These are phyloP conservation scores for Oxygymnocypris stewartii DNA, from an alignment of 2,113 vertebrate species.

Conservation along the genomic window DNA sequence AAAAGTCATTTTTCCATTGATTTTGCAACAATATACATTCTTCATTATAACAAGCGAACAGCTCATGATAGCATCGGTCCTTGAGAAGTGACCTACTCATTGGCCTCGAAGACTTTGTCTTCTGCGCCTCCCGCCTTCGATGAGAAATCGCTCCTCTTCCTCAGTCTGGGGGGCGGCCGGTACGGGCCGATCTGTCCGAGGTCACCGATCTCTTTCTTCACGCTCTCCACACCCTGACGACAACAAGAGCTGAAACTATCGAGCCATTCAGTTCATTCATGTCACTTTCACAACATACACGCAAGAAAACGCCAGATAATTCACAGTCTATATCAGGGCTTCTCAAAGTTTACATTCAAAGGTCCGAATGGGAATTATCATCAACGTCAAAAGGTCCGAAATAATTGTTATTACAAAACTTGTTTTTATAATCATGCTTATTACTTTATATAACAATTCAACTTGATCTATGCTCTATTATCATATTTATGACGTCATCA, in stretches of 20 bases:
- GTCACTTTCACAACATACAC: background rate
- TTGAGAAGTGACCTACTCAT: slow-evolving; percentile 79
- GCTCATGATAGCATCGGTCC: too few relatives aligned
- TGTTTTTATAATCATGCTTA: too few relatives aligned
- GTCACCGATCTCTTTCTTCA: slow-evolving; percentile 91
- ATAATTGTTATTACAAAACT: too few relatives aligned
- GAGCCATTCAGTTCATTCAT: background rate
- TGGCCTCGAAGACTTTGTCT: slow-evolving; percentile 84
- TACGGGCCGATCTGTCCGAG: slow-evolving; percentile 87
- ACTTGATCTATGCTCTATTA: too few relatives aligned
- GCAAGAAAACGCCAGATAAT: background rate
- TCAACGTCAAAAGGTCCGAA: too few relatives aligned
- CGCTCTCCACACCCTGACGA: slow-evolving; percentile 85
- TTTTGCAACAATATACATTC: background rate
- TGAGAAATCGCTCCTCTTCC: slow-evolving; percentile 89
- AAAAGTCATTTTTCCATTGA: too few relatives aligned
- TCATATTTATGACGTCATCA: too few relatives aligned
- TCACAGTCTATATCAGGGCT: too few relatives aligned
- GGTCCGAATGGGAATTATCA: too few relatives aligned
- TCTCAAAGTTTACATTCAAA: too few relatives aligned
- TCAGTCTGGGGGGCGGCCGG: slow-evolving; percentile 80
- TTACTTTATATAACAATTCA: too few relatives aligned
- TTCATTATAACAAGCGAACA: too few relatives aligned
- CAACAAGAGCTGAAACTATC: background rate
- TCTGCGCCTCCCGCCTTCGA: slow-evolving; percentile 78